phyloP scores from a whole-genome alignment of 2,113 vertebrate species.

The Laticauda colubrina region DNA sequence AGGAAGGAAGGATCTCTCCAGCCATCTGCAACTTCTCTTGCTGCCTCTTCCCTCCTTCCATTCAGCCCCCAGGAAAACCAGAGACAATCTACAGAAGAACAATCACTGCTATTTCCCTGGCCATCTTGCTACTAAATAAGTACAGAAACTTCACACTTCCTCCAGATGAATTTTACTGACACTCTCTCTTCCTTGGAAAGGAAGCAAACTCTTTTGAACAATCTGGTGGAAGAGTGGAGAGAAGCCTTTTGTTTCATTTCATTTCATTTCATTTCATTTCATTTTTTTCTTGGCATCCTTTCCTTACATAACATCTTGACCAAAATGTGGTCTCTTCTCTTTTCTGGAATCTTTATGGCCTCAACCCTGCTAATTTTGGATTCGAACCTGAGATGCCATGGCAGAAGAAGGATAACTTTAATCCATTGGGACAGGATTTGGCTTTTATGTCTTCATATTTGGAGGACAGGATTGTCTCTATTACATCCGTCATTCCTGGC shows the following conservation, averaged over 20 bases:
- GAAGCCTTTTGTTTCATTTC: too few relatives aligned
- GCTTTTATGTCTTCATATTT: neutral
- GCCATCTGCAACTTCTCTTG: neutral
- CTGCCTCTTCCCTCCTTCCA: neutral
- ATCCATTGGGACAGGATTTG: neutral
- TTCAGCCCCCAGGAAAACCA: neutral
- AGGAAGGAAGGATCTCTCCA: neutral
- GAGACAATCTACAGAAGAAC: neutral
- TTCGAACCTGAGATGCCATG: neutral
- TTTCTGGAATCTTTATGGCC: neutral
- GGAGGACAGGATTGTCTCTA: neutral
- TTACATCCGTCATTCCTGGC: neutral
- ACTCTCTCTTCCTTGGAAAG: neutral
- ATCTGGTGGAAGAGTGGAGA: neutral
- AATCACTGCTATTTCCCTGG: neutral
- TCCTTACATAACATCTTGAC: neutral
- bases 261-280: too few relatives aligned
- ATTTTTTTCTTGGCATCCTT: neutral
- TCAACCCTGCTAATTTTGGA: neutral
- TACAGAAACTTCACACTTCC: neutral
- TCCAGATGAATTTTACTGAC: neutral
- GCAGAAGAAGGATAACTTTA: neutral
- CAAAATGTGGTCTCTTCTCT: neutral
- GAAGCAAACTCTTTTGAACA: neutral
- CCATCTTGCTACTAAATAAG: neutral